Base-by-base conservation (phyloP, 2,113 vertebrate species). In the Hoplias malabaricus region DNA sequence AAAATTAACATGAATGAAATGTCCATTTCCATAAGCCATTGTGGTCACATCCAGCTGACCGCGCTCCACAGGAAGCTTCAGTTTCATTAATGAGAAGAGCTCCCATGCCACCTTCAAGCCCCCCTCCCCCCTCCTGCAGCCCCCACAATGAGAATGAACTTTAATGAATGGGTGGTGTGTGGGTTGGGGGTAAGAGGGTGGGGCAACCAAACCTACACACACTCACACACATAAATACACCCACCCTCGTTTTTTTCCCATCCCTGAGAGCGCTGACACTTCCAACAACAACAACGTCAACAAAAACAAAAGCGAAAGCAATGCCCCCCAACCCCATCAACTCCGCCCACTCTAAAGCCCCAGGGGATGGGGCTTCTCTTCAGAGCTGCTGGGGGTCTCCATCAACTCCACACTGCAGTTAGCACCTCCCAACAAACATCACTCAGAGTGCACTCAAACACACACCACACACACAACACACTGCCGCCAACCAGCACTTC, bases 101-200 rank as follows among this genome's bases (percentile, higher is more conserved):
- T 56, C 83, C 57, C 77, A 87, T 87, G 87, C 87, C 86, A 84
- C 82, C 87, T 90, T 87, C 86, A 88, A 84, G 66, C 75, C 88
- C 89, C 86, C 90, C 89, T 57, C 16, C 59, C 31, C 3, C 16
- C 48, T 53, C 91, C 88, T 87, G 71, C 89, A 80, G 90, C 87
- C 91, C 90, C 83, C 88, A 89, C 88, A 92, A 87, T 78, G 84
- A 90, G 88, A 91, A 92, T 92, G 88, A 88, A 92, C 86, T 88
- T 87, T 78, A 84, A 76, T 92, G 89, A 92, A 92, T 89, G 85
- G 80, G 78, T 87, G 73, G 57, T 38, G 69, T 36, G 21, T 50
- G 43, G 63, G 73, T 38, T 4, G 65, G 23, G 33, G 21, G 27
- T 21, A 33, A 7, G 34, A 11, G 50, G 25, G 50, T 53, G 6